Conservation (phyloP, 1,140 invertebrate genomes). For the Drosophila saltans region DNA sequence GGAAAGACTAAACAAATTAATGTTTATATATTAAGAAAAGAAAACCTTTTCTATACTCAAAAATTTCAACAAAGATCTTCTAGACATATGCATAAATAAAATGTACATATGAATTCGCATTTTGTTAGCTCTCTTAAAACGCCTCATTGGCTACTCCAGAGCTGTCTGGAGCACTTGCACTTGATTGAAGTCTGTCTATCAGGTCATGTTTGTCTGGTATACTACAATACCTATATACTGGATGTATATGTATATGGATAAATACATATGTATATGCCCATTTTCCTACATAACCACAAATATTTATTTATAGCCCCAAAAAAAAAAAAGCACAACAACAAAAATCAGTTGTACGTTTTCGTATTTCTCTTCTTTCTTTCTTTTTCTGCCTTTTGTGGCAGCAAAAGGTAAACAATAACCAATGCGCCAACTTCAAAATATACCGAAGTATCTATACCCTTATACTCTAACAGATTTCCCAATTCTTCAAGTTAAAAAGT, state of each 20-base stretch:
- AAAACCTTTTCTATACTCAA: background rate
- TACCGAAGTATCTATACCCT: background rate
- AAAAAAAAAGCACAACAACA: background rate
- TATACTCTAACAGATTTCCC: background rate
- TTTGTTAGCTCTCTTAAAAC: background rate
- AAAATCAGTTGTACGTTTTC: conserved; percentile 8
- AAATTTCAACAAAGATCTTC: conserved; percentile 1
- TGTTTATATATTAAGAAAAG: background rate
- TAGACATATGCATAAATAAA: too few species aligned
- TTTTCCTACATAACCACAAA: conserved; percentile 1
- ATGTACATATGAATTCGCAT: background rate
- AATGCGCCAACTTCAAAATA: background rate
- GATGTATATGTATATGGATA: too few species aligned
- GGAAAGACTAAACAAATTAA: background rate
- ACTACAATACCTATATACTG: background rate
- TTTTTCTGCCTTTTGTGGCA: conserved; percentile 9
- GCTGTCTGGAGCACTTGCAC: conserved; percentile 6
- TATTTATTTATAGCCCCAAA: conserved; percentile 10
- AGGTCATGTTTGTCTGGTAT: conserved; percentile 7
- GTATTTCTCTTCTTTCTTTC: conserved; percentile 4
- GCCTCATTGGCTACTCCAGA: background rate
- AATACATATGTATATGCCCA: background rate
- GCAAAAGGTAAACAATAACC: conserved; percentile 4
- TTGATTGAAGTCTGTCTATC: conserved; percentile 10
- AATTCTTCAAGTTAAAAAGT: too few species aligned